Evolutionary conservation across 1,140 invertebrate genomes (phyloP), one percentile per base, ranked within the genome.

Genomic region (Drosophila ficusphila): DNA sequence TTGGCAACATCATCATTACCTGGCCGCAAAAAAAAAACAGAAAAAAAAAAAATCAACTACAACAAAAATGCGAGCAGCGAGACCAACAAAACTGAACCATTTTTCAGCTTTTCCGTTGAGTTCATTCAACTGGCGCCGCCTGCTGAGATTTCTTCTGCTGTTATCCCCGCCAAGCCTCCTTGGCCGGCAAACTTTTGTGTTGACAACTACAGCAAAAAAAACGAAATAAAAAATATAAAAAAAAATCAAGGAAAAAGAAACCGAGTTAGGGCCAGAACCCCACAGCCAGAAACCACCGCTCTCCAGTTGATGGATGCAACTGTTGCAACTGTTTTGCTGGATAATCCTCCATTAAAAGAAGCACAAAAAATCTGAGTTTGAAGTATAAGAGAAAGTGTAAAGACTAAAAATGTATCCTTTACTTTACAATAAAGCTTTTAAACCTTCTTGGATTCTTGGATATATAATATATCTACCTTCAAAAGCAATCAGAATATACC

Each of bases 111-210:
- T 74, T 74, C 47, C 38, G 48, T 31, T 19, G 72, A 81, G 81
- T 86, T 85, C 82, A 88, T 86, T 85, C 72, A 85, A 86, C 81
- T 86, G 82, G 76, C 82, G 76, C 76, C 72, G 76, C 57, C 76
- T 86, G 81, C 71, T 79, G 60, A 76, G 82, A 76, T 82, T 77
- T 76, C 75, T 68, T 53, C 57, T 56, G 46, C 42, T 60, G n/a
- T 38, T 56, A 38, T 33, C 52, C 52, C 52, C 23, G 29, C 49
- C 39, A 47, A 18, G n/a, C 25, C 67, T 39, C 52, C 16, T 67
- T 49, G 46, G 46, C 21, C 34, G 58, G 53, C 53, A 56, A 71
- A 71, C 67, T 71, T 71, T 71, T 72, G 48, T 82, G 78, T 82
- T 82, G 78, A 77, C 78, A 82, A 82, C 78, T 41, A 65, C 36